phyloP scores from a whole-genome alignment of 2,113 vertebrate species.

The Sceloporus tristichus region DNA sequence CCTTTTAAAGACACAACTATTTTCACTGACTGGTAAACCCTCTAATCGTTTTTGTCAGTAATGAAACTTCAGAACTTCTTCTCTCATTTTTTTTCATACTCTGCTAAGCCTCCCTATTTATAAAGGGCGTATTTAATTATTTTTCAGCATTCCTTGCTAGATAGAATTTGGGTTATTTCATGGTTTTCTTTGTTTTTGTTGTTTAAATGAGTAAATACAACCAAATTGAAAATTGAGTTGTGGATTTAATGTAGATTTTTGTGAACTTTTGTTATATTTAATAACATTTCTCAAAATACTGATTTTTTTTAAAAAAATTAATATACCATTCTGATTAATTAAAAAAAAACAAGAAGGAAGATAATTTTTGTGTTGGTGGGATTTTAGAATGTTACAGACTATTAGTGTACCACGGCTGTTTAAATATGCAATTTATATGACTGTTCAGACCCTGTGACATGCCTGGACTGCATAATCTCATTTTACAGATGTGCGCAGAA shows the following conservation, averaged over 20 bases:
- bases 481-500: too few relatives aligned
- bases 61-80: constrained; percentile 17
- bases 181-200: background rate
- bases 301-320: background rate
- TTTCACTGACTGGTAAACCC: constrained; percentile 27
- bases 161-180: background rate
- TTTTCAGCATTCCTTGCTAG: background rate
- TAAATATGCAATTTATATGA: background rate
- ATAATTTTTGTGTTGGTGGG: background rate
- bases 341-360: background rate
- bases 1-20: constrained; percentile 32
- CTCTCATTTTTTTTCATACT: background rate
- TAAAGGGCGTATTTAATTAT: constrained; percentile 36
- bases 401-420: background rate
- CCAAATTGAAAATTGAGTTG: constrained; percentile 14
- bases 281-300: constrained; percentile 4
- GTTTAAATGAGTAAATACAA: constrained; percentile 2
- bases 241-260: background rate
- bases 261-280: background rate
- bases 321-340: background rate
- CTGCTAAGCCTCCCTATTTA: constrained; percentile 2
- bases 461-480: too few relatives aligned
- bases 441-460: too few relatives aligned
- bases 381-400: background rate
- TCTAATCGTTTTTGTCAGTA: constrained; percentile 33